Base-by-base conservation (phyloP, 1,140 invertebrate genomes). In the Atta cephalotes region DNA sequence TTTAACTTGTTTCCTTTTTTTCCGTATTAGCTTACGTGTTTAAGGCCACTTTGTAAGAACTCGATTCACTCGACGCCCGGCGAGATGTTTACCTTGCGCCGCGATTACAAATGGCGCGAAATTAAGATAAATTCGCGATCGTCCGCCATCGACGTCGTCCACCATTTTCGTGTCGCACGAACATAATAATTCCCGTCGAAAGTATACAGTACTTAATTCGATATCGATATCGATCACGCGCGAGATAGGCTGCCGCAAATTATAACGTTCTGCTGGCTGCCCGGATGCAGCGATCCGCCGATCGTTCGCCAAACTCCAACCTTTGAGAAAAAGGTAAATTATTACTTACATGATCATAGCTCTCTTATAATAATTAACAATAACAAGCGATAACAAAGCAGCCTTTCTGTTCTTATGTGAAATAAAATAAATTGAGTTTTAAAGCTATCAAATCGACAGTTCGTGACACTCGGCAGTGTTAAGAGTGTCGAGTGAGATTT, bases 131-230 rank as follows among this genome's bases (percentile, higher is more conserved):
- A 84, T 84, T 84, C 70, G 70, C 70, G 80, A 74, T 84, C 70
- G 80, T 84, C 39, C 70, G 39, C 70, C 58, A 84, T 84, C 80
- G 70, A 84, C 80, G 56, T 62, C 70, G 70, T 85, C 77, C 82
- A 66, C 78, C 71, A 56, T 85, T 86, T 81, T 88, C 63, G 78
- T 87, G 84, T 82, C 60, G 89, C 79, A 89, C 86, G 72, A 85
- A 87, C 78, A 91, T 89, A 88, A 85, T 82, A 87, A 87, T 84
- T 84, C 80, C 56, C 80, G 70, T 74, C 70, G 70, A 84, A 84
- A 84, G 80, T 84, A 84, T 84, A 84, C 70, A 76, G 70, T 62
- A 84, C 80, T 84, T 84, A 84, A 84, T 84, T 84, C 70, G 80
- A 84, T 76, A 84, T 84, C 80, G 80, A 84, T 84, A 84, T 76